Percentiles rank a stretch among this genome's conserved stretches.
These are phyloP conservation scores for Staurois parvus DNA, from an alignment of 2,797 vertebrate species.

Conservation along the genomic window DNA sequence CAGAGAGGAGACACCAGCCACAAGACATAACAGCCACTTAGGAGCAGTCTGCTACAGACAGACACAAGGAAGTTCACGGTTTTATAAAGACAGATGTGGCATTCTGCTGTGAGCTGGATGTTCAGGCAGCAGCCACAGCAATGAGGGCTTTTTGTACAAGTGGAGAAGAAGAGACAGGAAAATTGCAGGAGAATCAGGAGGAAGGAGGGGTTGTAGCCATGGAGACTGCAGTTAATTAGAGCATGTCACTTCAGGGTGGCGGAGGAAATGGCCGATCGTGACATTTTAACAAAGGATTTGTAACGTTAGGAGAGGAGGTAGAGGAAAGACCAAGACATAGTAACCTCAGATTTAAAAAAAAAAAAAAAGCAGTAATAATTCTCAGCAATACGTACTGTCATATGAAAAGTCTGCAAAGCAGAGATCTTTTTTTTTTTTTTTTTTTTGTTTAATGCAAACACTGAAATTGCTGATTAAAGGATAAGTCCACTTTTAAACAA, in stretches of 20 bases:
- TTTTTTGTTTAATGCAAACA: too few species aligned
- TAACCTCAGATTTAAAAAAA: neutral
- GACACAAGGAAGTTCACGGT: neutral
- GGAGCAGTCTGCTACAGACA: neutral
- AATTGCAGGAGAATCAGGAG: conserved; percentile 28
- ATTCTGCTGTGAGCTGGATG: neutral
- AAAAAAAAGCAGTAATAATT: too few species aligned
- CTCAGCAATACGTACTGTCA: too few species aligned
- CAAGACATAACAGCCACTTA: neutral
- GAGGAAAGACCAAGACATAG: neutral
- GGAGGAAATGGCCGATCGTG: conserved; percentile 1
- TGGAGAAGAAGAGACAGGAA: conserved; percentile 6
- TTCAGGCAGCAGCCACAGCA: neutral
- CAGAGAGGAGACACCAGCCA: neutral
- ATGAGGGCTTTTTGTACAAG: conserved; percentile 21
- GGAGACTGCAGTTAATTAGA: conserved; percentile 45
- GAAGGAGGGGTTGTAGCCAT: conserved; percentile 28
- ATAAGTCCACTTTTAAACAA: too few species aligned
- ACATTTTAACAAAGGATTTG: neutral
- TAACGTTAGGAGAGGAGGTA: neutral
- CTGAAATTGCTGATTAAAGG: too few species aligned
- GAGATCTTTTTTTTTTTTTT: too few species aligned
- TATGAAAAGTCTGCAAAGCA: too few species aligned
- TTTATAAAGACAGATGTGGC: neutral
- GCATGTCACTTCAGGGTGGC: conserved; percentile 26